phyloP scores from a whole-genome alignment of 2,797 vertebrate species.

The Liparis tanakae region DNA sequence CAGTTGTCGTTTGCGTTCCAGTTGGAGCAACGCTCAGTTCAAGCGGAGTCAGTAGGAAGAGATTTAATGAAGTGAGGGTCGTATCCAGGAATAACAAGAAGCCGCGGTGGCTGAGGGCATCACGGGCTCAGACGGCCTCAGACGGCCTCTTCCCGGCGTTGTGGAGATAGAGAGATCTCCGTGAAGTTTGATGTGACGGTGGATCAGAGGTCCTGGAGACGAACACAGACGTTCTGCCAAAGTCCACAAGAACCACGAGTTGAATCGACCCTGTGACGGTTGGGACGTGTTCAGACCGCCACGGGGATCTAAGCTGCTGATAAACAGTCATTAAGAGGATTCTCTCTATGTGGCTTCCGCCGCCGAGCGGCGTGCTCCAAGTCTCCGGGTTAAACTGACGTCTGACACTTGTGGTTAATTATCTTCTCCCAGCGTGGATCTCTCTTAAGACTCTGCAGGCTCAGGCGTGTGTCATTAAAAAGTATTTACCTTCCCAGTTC shows the following conservation, averaged over 20 bases:
- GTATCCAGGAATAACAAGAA: constrained; percentile 53
- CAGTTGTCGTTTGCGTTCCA: too few relatives aligned
- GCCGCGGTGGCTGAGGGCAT: background rate
- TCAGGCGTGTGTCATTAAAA: constrained; percentile 5
- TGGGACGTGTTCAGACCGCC: too few relatives aligned
- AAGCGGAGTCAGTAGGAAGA: constrained; percentile 38
- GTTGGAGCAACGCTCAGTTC: constrained; percentile 36
- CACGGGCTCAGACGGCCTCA: too few relatives aligned
- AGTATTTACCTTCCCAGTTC: background rate
- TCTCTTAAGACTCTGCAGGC: background rate
- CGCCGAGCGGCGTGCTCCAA: background rate
- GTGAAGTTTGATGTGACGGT: too few relatives aligned
- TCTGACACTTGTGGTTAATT: background rate
- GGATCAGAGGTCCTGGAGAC: background rate
- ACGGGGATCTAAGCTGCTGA: background rate
- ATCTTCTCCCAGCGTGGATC: background rate
- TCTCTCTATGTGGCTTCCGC: background rate
- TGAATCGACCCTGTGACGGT: background rate
- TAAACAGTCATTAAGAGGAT: background rate
- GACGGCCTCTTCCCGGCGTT: too few relatives aligned
- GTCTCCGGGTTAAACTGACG: background rate
- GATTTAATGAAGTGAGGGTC: constrained; percentile 15
- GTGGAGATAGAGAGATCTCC: too few relatives aligned
- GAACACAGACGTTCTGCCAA: background rate
- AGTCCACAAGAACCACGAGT: background rate